A percentile compares a stretch with the other conserved stretches of the same genome.
These are phyloP conservation scores for Harlomillsia oculata DNA, from an alignment of 1,140 invertebrate genomes.

Conservation along the genomic window DNA sequence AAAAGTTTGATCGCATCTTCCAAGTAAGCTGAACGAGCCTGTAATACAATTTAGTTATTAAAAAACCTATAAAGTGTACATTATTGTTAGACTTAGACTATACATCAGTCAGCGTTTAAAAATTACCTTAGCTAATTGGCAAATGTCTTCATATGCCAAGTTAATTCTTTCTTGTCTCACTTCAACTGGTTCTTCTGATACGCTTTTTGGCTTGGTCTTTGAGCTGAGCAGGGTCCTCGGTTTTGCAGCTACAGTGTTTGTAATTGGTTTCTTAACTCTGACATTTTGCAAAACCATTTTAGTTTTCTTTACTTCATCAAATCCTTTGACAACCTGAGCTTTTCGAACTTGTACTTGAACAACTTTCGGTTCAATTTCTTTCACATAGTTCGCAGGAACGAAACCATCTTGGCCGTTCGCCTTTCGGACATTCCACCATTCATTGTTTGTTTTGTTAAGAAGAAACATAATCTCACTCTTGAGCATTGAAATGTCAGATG, in stretches of 20 bases:
- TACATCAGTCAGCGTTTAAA: not conserved
- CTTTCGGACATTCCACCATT: conserved; percentile 97
- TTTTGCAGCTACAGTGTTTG: conserved; percentile 36
- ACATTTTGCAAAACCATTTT: conserved; percentile 77
- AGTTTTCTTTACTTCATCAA: conserved; percentile 78
- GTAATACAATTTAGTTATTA: conserved; percentile 20
- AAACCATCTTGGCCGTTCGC: conserved; percentile 85
- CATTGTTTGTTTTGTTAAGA: conserved; percentile 86
- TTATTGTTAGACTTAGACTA: not conserved
- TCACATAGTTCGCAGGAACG: conserved; percentile 94
- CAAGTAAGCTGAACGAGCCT: conserved; percentile 64
- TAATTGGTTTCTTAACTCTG: conserved; percentile 46
- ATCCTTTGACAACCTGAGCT: conserved; percentile 68
- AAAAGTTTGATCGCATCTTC: conserved; percentile 88
- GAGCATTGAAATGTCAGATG: conserved; percentile 82
- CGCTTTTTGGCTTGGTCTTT: conserved; percentile 38
- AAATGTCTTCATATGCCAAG: conserved; percentile 65
- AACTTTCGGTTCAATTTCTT: conserved; percentile 77
- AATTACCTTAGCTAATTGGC: conserved; percentile 59
- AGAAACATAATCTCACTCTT: conserved; percentile 91
- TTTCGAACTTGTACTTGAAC: conserved; percentile 68
- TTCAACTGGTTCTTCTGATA: conserved; percentile 65
- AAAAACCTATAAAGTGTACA: not conserved
- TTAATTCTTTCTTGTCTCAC: conserved; percentile 71
- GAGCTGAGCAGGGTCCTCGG: conserved; percentile 22